Conservation (phyloP, 2,113 vertebrate species). For the Amazona vittata region DNA sequence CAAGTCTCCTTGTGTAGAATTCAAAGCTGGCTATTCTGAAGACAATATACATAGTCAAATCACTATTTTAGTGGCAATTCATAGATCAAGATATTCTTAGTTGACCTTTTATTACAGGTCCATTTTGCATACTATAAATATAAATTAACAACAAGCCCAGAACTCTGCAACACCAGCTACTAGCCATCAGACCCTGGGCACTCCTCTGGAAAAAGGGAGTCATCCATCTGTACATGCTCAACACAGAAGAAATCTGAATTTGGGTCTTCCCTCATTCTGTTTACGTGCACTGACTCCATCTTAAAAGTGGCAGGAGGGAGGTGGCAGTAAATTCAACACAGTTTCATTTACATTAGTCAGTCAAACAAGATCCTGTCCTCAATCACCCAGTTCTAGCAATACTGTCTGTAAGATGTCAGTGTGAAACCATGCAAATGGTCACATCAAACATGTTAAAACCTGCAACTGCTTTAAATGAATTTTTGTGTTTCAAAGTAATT, state of each 20-base stretch:
- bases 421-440: not conserved
- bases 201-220: not conserved
- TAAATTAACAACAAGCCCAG: not conserved
- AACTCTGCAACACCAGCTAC: not conserved
- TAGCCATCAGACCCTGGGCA: not conserved
- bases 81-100: not conserved
- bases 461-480: not conserved
- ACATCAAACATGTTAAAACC: not conserved
- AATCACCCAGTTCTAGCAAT: not conserved
- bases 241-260: not conserved
- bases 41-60: not conserved
- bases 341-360: not conserved
- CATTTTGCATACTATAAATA: not conserved
- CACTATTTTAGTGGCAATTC: not conserved
- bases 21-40: not conserved
- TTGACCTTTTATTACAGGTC: not conserved
- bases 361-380: not conserved
- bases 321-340: not conserved
- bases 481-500: not conserved
- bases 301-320: accelerated
- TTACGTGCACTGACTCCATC: not conserved
- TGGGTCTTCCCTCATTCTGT: not conserved
- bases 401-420: not conserved
- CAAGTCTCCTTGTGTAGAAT: not conserved
- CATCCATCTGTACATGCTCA: not conserved